Evolutionary conservation across 23 tunicate genomes (phyloP).

Genomic region (Trididemnum nubilum): DNA sequence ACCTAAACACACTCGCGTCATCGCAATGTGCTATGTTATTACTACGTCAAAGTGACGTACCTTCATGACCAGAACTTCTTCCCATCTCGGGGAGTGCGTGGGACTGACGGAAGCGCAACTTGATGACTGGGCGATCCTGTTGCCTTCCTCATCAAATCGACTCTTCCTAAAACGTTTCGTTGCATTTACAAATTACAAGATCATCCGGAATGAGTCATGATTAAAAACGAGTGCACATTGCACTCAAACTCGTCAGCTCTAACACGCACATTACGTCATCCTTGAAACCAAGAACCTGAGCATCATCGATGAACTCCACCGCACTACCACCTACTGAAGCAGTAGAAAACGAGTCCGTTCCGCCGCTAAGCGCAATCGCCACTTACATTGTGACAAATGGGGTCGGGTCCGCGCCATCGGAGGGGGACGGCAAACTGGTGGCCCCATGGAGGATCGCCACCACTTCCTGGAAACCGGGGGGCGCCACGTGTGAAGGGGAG

Average conservation of each 20-base stretch:
- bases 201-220: neutral
- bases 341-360: too few relatives aligned
- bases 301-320: too few relatives aligned
- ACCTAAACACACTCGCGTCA: slow-evolving; percentile 33
- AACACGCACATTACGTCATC: too few relatives aligned
- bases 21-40: neutral
- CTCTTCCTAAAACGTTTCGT: slow-evolving; percentile 48
- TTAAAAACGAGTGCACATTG: too few relatives aligned
- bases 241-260: too few relatives aligned
- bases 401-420: slow-evolving; percentile 86
- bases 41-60: slow-evolving; percentile 5
- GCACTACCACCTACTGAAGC: too few relatives aligned
- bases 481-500: slow-evolving; percentile 52
- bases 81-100: slow-evolving; percentile 93
- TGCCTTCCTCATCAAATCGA: slow-evolving; percentile 56
- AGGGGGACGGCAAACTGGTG: slow-evolving; percentile 82
- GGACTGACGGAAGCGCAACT: slow-evolving; percentile 71
- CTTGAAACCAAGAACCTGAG: too few relatives aligned
- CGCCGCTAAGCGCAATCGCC: too few relatives aligned
- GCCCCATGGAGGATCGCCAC: slow-evolving; percentile 84
- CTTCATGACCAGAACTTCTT: slow-evolving; percentile 67
- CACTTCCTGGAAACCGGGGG: slow-evolving; percentile 70
- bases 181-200: too few relatives aligned
- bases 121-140: slow-evolving; percentile 58
- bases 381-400: slow-evolving; percentile 86